Evolutionary conservation across 2,797 vertebrate species (phyloP).

Genomic region (Orestias chungarensis): DNA sequence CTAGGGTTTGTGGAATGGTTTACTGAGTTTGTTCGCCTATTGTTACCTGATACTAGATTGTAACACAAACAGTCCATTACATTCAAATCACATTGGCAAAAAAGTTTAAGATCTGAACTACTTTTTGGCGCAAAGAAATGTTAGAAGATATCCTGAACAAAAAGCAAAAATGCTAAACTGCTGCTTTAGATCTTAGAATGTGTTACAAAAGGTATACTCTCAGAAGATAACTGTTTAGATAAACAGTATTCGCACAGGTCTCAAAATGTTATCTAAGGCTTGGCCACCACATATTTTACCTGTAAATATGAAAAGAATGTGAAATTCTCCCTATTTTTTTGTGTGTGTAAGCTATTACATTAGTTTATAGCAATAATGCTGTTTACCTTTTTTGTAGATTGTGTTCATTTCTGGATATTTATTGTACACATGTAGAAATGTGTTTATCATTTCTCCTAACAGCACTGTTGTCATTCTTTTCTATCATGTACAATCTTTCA

Average conservation of each 20-base stretch:
- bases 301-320: too few relatives aligned
- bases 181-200: neutral
- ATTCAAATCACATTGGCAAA: neutral
- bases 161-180: neutral
- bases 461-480: too few relatives aligned
- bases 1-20: neutral
- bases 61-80: neutral
- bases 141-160: neutral
- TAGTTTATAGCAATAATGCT: too few relatives aligned
- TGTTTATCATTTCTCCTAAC: too few relatives aligned
- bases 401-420: too few relatives aligned
- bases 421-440: too few relatives aligned
- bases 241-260: neutral
- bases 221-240: neutral
- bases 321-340: too few relatives aligned
- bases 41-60: neutral
- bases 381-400: too few relatives aligned
- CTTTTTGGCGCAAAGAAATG: neutral
- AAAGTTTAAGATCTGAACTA: neutral
- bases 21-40: neutral
- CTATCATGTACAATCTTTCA: too few relatives aligned
- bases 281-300: too few relatives aligned
- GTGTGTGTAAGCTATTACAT: too few relatives aligned
- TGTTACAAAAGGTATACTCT: neutral
- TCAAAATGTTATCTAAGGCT: too few relatives aligned